Percentiles rank a stretch among this genome's conserved stretches.
These are phyloP conservation scores for Tipula unca DNA, from an alignment of 2,888 invertebrate genomes.

Conservation along the genomic window DNA sequence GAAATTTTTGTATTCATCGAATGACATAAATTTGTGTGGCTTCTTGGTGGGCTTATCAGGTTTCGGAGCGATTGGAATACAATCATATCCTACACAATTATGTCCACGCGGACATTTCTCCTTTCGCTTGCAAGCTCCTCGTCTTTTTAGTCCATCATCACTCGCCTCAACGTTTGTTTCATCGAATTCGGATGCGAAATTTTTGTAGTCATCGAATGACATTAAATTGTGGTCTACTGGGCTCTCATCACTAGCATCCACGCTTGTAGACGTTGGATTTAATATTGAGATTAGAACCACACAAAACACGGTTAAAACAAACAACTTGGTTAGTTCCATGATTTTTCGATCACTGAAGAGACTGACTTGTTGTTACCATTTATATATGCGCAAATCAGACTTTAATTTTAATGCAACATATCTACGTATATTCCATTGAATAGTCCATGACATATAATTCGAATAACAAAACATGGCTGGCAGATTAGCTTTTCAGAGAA, in stretches of 20 bases:
- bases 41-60: no score
- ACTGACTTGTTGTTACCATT: not conserved
- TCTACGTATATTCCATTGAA: no score
- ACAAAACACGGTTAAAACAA: not conserved
- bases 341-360: not conserved
- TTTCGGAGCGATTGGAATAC: not conserved
- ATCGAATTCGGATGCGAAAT: not conserved
- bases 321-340: not conserved
- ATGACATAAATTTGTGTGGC: no score
- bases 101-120: not conserved
- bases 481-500: no score
- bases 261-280: not conserved
- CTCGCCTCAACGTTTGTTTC: not conserved
- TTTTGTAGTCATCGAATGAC: not conserved
- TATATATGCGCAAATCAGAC: not conserved
- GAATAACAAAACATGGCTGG: no score
- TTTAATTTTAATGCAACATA: not conserved
- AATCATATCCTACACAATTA: not conserved
- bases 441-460: no score
- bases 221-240: no score
- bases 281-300: not conserved
- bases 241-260: not conserved
- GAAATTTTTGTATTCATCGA: not conserved
- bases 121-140: not conserved
- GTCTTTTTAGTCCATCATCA: not conserved